A percentile compares a stretch with the other conserved stretches of the same genome.
These are phyloP conservation scores for Saccostrea echinata DNA, from an alignment of 1,140 invertebrate species.

Conservation along the genomic window DNA sequence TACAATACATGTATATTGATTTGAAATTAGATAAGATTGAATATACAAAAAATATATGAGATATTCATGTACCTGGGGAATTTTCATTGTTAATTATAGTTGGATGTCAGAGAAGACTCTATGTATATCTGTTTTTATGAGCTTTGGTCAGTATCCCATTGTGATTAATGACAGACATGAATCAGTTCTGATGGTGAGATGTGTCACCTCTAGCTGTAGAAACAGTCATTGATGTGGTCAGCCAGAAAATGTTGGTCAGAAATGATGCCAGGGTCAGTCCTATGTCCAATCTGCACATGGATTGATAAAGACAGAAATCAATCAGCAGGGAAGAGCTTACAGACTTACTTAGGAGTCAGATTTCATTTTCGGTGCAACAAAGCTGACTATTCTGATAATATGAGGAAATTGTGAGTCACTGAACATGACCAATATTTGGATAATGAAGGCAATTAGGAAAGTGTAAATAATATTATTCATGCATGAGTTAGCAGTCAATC, in stretches of 20 bases:
- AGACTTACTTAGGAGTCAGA: background rate
- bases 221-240: constrained; percentile 23
- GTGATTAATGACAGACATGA: background rate
- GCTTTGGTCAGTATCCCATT: background rate
- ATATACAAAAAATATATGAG: no score
- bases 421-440: constrained; percentile 12
- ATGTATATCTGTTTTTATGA: background rate
- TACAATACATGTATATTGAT: no score
- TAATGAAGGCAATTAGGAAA: background rate
- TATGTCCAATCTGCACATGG: background rate
- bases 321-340: background rate
- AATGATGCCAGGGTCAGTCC: background rate
- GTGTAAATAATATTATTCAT: background rate
- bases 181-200: constrained; percentile 2
- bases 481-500: background rate
- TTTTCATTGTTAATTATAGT: background rate
- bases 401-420: background rate
- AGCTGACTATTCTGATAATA: background rate
- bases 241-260: constrained; percentile 3
- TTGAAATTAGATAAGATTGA: no score
- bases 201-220: constrained; percentile 7
- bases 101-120: background rate
- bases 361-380: constrained; percentile 9
- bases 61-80: no score
- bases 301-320: background rate